Evolutionary conservation across 2,888 invertebrate genomes (phyloP), one percentile per base, ranked within the genome.

Genomic region (Drosophila testacea): DNA sequence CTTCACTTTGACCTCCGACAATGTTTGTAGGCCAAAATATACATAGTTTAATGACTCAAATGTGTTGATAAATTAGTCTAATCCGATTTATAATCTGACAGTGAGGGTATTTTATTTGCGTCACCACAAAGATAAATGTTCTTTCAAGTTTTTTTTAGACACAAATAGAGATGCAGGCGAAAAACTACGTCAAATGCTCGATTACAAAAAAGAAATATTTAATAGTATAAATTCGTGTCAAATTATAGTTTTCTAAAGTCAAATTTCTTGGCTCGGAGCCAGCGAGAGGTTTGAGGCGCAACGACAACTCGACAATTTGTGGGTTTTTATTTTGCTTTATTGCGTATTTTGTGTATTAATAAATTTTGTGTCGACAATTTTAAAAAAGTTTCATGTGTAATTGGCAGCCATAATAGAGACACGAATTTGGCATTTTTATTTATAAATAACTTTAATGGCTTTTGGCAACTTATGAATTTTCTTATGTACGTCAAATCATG

Each of bases 191-290:
- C 36, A 56, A 46, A 47, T 38, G 11, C 46, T 10, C n/a, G 36
- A 46, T 38, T 38, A 64, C 77, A 48, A 64, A 22, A 22, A 60
- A 52, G 39, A 73, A 66, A 54, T 62, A 65, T 66, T 76, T 56
- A 50, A 56, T 68, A 51, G 61, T 70, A 88, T 75, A 88, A 88
- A 88, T 85, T 83, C 65, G 88, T 85, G 83, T 83, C 83, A 83
- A 85, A 83, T 83, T 88, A 88, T 83, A 72, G 81, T 74, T 78
- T 81, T 72, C 72, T 73, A 55, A 81, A 84, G 83, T 87, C 81
- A 78, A 81, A 87, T 83, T 68, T 78, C 34, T 70, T 83, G 83
- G 83, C 79, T 6, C 10, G 36, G 10, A 4, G 42, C 51, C 10
- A 22, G 6, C 13, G 16, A 41, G 28, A 27, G 27, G 39, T 13